Evolutionary conservation across 2,888 invertebrate species (phyloP), one percentile per base, ranked within the genome.

Genomic region (Dolomedes plantarius): DNA sequence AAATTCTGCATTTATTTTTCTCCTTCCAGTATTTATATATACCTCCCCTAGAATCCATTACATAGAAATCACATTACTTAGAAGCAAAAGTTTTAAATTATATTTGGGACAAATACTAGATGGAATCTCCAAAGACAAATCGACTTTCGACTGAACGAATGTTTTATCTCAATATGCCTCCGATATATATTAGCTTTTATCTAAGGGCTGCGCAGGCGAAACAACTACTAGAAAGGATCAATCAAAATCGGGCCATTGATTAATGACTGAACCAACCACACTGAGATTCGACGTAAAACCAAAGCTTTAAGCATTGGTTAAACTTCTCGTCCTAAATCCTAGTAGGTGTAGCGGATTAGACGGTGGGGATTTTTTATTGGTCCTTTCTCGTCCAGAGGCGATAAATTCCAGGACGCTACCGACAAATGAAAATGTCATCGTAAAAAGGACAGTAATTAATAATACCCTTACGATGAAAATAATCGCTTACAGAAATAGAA

Each of bases 71-170:
- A n/a, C n/a, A n/a, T n/a, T n/a, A 36, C 36, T 36, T 36, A 9
- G 36, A 9, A 36, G 9, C 5, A 36, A 7, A 36, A 36, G 9
- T 36, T 36, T 36, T 36, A 36, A 36, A 36, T 36, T 56, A 56
- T 23, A 56, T 16, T 23, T 56, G 65, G 16, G 65, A 50, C 39
- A 67, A 79, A 27, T 65, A 13, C 46, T 31, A 13, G 1, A 13
- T 50, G n/a, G 32, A 69, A 56, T 68, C 50, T 36, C 23, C n/a
- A 62, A 62, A 62, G 50, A 82, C 75, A 74, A 74, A 68, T 41
- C 56, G 23, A 56, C 23, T 56, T 76, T 68, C 36, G 1, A 23
- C 5, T 5, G 23, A 56, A 23, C 56, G 19, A 23, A 23, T 23
- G 23, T 11, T 56, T 23, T 56, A 23, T 56, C 56, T 56, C 56